phyloP scores from a whole-genome alignment of 2,113 vertebrate species.

The Fregetta grallaria region DNA sequence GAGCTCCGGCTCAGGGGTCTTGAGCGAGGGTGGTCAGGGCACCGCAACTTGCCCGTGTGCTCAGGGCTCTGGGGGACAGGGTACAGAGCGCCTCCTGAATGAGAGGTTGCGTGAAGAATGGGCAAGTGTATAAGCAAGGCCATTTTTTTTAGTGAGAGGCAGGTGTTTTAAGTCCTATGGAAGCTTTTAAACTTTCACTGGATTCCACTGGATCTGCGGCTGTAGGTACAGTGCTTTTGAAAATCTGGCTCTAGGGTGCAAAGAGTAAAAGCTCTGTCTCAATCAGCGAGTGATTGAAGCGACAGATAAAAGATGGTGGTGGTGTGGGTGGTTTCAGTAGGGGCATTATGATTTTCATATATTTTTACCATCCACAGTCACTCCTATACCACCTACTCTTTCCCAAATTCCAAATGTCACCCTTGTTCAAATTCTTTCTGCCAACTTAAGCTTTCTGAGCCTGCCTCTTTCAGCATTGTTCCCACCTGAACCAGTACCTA shows the following conservation, averaged over 20 bases:
- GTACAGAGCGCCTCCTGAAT: background rate
- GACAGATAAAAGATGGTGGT: background rate
- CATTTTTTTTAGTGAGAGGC: background rate
- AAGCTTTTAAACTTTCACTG: background rate
- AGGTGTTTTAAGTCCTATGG: background rate
- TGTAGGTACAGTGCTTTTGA: background rate
- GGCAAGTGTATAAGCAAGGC: background rate
- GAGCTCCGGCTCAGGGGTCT: background rate
- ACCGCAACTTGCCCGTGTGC: rapidly evolving
- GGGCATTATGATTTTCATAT: background rate
- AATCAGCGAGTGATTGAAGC: background rate
- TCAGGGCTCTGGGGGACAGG: background rate
- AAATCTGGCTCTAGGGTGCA: background rate
- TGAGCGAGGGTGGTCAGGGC: background rate
- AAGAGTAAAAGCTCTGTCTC: background rate
- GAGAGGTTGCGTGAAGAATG: background rate
- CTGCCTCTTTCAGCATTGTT: background rate
- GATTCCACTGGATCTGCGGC: background rate
- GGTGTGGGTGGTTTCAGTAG: background rate
- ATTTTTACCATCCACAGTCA: slow-evolving; percentile 9
- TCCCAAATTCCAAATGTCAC: background rate
- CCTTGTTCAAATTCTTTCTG: background rate
- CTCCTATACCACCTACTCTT: slow-evolving; percentile 13
- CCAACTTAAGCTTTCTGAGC: background rate
- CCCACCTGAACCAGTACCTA: background rate